phyloP scores from a whole-genome alignment of 2,113 vertebrate genomes.

The Bufo gargarizans region DNA sequence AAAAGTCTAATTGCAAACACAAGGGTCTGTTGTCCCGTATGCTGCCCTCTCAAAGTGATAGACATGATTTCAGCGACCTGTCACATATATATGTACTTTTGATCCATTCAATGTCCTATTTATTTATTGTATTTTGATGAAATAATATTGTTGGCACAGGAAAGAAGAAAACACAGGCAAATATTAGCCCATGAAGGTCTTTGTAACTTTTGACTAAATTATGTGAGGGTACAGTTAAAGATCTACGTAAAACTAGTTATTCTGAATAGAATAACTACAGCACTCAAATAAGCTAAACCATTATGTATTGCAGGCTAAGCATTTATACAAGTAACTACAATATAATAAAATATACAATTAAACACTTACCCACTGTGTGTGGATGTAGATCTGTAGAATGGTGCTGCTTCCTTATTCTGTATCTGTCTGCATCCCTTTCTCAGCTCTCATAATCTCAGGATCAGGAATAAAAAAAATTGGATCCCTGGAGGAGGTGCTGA shows the following conservation, averaged over 20 bases:
- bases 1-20: not conserved
- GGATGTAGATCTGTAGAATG: not conserved
- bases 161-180: not conserved
- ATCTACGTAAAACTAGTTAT: not conserved
- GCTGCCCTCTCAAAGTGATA: too few species aligned
- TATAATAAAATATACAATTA: not conserved
- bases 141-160: too few species aligned
- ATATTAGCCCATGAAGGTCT: not conserved
- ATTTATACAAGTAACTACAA: not conserved
- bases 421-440: not conserved
- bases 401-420: not conserved
- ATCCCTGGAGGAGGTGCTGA: constrained; percentile 6
- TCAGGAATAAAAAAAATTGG: not conserved
- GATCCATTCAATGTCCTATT: too few species aligned
- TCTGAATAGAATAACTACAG: not conserved
- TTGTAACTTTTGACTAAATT: too few species aligned
- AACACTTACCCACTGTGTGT: not conserved
- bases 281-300: too few species aligned
- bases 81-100: too few species aligned
- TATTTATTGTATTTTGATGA: too few species aligned
- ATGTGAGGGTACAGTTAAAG: not conserved
- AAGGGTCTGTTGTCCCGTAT: not conserved
- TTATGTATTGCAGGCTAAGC: too few species aligned
- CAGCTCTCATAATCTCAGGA: not conserved
- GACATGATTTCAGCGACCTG: too few species aligned